phyloP scores from a whole-genome alignment of 2,797 vertebrate genomes.

The Ctenopoma kingsleyae region DNA sequence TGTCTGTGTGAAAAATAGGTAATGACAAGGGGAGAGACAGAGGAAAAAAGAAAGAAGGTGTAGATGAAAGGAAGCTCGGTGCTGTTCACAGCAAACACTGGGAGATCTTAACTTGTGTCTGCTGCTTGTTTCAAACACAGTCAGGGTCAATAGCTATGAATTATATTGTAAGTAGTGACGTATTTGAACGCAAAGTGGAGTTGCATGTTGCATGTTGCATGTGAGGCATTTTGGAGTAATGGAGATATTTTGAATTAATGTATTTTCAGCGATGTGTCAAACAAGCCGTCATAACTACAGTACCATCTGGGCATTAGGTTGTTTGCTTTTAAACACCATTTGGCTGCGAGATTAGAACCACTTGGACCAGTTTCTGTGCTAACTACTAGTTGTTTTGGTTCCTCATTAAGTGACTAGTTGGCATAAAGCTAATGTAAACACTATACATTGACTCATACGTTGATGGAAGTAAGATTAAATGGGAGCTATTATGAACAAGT shows the following conservation, averaged over 20 bases:
- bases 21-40: constrained; percentile 13
- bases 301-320: not conserved
- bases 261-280: not conserved
- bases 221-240: not conserved
- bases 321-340: not conserved
- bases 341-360: too few species aligned
- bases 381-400: too few species aligned
- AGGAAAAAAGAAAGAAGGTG: constrained; percentile 9
- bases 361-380: too few species aligned
- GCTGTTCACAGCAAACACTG: constrained; percentile 47
- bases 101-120: constrained; percentile 15
- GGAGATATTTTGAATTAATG: not conserved
- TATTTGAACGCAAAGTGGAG: not conserved
- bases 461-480: too few species aligned
- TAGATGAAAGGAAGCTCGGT: constrained; percentile 46
- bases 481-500: too few species aligned
- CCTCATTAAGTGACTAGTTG: too few species aligned
- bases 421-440: too few species aligned
- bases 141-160: constrained; percentile 34
- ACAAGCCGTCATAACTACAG: not conserved
- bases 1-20: constrained; percentile 22
- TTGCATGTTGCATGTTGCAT: not conserved
- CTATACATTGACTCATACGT: too few species aligned
- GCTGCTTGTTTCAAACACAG: constrained; percentile 24
- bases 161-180: constrained; percentile 17